These are phyloP conservation scores for Phalloptychus januarius DNA, from an alignment of 2,797 vertebrate genomes.

Conservation along the genomic window DNA sequence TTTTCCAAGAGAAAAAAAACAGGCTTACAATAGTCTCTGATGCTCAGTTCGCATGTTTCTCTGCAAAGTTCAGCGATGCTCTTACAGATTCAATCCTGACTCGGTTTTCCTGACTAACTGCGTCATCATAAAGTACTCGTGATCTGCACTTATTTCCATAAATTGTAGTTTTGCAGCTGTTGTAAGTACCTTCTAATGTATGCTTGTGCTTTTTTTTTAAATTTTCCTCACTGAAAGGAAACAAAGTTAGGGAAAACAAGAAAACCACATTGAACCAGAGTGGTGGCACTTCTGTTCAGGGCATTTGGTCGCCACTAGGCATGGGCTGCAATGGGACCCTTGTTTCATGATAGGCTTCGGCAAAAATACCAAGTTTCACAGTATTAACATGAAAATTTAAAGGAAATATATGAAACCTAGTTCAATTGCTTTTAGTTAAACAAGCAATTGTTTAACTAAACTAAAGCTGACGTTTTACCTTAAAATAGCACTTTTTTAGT, in stretches of 20 bases:
- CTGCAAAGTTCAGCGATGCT: conserved; percentile 53
- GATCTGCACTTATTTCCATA: conserved; percentile 66
- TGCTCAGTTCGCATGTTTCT: conserved; percentile 64
- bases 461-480: background rate
- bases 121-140: conserved; percentile 62
- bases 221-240: conserved; percentile 1
- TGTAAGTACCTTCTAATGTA: conserved; percentile 69
- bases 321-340: background rate
- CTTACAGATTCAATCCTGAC: conserved; percentile 49
- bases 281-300: background rate
- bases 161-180: conserved; percentile 68
- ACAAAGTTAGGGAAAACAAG: background rate
- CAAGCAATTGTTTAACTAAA: no score
- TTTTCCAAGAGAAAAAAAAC: conserved; percentile 33
- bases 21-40: conserved; percentile 53
- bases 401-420: background rate
- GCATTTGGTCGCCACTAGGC: background rate
- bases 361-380: background rate
- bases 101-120: conserved; percentile 60
- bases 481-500: background rate
- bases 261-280: background rate
- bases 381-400: background rate
- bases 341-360: background rate
- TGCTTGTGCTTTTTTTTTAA: conserved; percentile 71
- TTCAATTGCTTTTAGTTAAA: background rate